These are phyloP conservation scores for Panthera leo DNA, from an alignment of 2,113 vertebrate genomes.

Conservation along the genomic window DNA sequence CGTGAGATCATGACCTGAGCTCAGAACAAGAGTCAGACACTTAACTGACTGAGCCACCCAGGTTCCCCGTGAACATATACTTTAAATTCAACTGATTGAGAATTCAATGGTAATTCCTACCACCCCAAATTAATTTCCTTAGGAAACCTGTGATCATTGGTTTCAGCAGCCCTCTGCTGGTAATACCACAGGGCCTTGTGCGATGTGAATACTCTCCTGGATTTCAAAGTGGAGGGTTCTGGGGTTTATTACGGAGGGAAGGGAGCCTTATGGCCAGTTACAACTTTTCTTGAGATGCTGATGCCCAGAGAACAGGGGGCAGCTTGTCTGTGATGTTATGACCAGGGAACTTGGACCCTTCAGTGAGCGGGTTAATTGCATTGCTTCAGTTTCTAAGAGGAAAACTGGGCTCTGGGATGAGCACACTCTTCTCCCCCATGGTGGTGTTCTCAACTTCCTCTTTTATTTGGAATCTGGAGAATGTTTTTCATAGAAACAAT, in stretches of 20 bases:
- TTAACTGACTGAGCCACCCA: too few species aligned
- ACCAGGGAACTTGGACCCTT: background rate
- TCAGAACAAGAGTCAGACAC: too few species aligned
- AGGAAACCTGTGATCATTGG: background rate
- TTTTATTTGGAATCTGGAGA: background rate
- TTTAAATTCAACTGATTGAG: background rate
- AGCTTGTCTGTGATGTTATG: background rate
- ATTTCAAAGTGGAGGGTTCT: background rate
- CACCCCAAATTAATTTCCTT: background rate
- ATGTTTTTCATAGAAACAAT: background rate
- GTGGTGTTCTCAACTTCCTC: background rate
- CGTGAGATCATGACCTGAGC: too few species aligned
- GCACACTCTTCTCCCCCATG: accelerated
- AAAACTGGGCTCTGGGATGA: background rate
- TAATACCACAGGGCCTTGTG: too few species aligned
- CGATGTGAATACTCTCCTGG: background rate
- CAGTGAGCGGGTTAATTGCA: background rate
- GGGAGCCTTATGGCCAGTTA: background rate
- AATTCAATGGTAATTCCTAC: background rate
- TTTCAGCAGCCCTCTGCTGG: background rate
- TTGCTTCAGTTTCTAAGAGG: background rate
- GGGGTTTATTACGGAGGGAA: background rate
- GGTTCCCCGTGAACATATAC: too few species aligned
- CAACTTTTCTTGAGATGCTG: background rate
- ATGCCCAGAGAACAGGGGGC: background rate